phyloP scores from a whole-genome alignment of 2,113 vertebrate genomes.

The Harpagus bidentatus region DNA sequence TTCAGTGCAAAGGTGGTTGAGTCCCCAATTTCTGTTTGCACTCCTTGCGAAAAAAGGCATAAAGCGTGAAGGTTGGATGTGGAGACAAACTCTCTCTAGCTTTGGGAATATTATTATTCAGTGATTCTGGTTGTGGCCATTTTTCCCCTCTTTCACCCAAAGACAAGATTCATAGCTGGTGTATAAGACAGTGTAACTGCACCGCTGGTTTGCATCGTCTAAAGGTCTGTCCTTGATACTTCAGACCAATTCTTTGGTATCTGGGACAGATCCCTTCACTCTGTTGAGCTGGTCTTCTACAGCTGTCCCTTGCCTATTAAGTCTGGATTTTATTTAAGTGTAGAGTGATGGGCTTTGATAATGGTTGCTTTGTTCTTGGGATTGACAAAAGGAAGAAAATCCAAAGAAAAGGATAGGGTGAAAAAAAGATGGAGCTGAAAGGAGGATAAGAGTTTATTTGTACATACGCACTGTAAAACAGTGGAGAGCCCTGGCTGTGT shows the following conservation, averaged over 20 bases:
- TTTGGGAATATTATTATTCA: neutral
- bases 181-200: neutral
- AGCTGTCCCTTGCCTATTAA: neutral
- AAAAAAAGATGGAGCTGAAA: neutral
- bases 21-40: neutral
- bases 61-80: neutral
- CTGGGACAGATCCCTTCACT: neutral
- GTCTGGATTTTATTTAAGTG: neutral
- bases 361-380: neutral
- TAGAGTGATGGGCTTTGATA: neutral
- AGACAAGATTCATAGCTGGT: neutral
- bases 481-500: neutral
- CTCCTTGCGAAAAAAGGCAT: neutral
- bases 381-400: neutral
- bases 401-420: neutral
- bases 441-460: neutral
- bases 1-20: neutral
- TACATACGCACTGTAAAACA: neutral
- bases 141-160: neutral
- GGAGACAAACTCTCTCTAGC: neutral
- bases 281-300: neutral
- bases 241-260: neutral
- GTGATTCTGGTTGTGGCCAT: neutral
- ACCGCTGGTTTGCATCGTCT: neutral
- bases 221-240: neutral